Evolutionary conservation across 2,113 vertebrate species (phyloP).

Genomic region (Leucoraja erinaceus): DNA sequence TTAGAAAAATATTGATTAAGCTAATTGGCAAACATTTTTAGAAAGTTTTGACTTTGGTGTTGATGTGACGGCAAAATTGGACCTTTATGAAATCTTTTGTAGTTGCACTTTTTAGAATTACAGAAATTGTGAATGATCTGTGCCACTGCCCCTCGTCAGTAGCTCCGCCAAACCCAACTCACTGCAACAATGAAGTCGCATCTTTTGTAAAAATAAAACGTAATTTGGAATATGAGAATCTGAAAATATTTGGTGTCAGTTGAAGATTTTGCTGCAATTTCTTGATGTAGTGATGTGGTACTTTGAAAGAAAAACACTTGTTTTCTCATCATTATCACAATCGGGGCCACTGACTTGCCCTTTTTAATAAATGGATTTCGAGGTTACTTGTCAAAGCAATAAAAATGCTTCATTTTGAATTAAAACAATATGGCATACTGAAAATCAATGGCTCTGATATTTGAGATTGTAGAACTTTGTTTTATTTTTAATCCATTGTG

Average conservation of each 20-base stretch:
- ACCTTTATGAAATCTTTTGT: background rate
- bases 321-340: conserved; percentile 1
- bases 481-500: background rate
- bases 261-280: background rate
- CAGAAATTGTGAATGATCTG: background rate
- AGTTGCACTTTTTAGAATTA: background rate
- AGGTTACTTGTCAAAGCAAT: background rate
- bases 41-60: background rate
- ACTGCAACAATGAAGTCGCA: background rate
- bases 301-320: background rate
- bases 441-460: conserved; percentile 6
- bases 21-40: background rate
- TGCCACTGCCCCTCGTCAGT: conserved; percentile 32
- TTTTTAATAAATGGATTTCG: background rate
- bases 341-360: background rate
- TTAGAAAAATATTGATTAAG: background rate
- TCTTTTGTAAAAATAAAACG: background rate
- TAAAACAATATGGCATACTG: background rate
- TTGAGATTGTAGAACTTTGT: background rate
- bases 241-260: background rate
- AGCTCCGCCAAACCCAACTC: background rate
- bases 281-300: conserved; percentile 12
- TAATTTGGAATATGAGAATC: conserved; percentile 10
- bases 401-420: background rate
- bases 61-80: background rate